These are phyloP conservation scores for Microplitis mediator DNA, from an alignment of 1,140 invertebrate genomes.

Conservation along the genomic window DNA sequence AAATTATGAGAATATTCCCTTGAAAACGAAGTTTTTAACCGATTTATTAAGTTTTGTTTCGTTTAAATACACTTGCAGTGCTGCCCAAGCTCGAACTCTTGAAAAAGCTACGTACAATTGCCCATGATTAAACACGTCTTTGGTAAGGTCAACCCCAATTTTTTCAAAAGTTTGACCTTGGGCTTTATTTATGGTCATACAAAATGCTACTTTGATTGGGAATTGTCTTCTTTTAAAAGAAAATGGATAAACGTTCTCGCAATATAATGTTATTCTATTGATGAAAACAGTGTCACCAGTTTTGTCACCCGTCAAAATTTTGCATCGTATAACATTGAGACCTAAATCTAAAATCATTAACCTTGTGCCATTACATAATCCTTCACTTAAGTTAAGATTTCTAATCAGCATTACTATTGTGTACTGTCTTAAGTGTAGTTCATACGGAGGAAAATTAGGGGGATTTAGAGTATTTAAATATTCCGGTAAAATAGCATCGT, in stretches of 20 bases:
- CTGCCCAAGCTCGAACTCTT: conserved; percentile 22
- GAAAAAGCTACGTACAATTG: conserved; percentile 46
- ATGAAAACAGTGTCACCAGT: conserved; percentile 25
- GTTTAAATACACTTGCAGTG: conserved; percentile 9
- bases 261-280: conserved; percentile 24
- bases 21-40: conserved; percentile 15
- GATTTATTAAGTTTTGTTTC: neutral
- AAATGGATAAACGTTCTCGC: neutral
- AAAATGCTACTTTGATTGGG: conserved; percentile 56
- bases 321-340: conserved; percentile 30
- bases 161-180: conserved; percentile 46
- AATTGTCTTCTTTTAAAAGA: conserved; percentile 35
- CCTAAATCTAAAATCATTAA: conserved; percentile 27
- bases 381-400: conserved; percentile 24
- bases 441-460: conserved; percentile 9
- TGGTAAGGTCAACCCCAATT: conserved; percentile 42
- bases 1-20: neutral
- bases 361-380: conserved; percentile 30
- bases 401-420: conserved; percentile 17
- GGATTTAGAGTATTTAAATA: conserved; percentile 22
- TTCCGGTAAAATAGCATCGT: conserved; percentile 19
- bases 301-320: conserved; percentile 22
- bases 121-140: conserved; percentile 36
- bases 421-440: conserved; percentile 15
- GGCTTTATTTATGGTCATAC: conserved; percentile 58